These are phyloP conservation scores for Chalcosyrphus nemorum DNA, from an alignment of 2,888 invertebrate genomes.

Conservation along the genomic window DNA sequence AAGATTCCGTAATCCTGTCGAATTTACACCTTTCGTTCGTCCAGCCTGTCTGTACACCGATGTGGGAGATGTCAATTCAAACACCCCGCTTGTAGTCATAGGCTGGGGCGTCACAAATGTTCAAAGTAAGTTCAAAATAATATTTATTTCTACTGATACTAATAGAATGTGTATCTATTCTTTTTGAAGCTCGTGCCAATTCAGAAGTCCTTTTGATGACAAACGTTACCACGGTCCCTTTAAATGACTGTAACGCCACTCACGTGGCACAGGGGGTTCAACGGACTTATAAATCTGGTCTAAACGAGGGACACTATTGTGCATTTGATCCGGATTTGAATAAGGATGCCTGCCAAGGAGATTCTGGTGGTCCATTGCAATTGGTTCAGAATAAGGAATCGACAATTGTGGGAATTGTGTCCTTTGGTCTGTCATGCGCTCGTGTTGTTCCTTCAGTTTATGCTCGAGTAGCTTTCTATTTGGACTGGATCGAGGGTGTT, in stretches of 20 bases:
- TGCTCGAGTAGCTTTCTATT: conserved; percentile 74
- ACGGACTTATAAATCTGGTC: conserved; percentile 53
- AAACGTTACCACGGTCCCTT: conserved; percentile 70
- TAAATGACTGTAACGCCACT: conserved; percentile 61
- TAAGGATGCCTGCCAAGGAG: conserved; percentile 74
- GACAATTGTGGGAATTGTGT: conserved; percentile 74
- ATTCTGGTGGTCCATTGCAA: conserved; percentile 75
- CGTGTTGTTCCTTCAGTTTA: conserved; percentile 58
- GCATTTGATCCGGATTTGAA: conserved; percentile 68
- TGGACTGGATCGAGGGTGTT: conserved; percentile 75
- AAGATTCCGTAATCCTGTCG: conserved; percentile 74
- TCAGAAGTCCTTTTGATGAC: conserved; percentile 72
- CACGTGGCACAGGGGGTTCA: conserved; percentile 37
- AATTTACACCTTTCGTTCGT: conserved; percentile 60
- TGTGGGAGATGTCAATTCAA: conserved; percentile 74
- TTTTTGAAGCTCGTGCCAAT: conserved; percentile 66
- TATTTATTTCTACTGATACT: not conserved
- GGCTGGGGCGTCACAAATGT: conserved; percentile 79
- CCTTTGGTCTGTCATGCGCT: conserved; percentile 74
- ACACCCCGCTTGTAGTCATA: conserved; percentile 75
- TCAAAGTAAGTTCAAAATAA: conserved; percentile 74
- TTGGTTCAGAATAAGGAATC: conserved; percentile 14
- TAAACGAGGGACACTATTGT: conserved; percentile 66
- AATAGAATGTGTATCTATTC: not conserved
- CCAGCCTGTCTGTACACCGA: conserved; percentile 77